Evolutionary conservation across 2,888 invertebrate species (phyloP).

Genomic region (Mantis religiosa): DNA sequence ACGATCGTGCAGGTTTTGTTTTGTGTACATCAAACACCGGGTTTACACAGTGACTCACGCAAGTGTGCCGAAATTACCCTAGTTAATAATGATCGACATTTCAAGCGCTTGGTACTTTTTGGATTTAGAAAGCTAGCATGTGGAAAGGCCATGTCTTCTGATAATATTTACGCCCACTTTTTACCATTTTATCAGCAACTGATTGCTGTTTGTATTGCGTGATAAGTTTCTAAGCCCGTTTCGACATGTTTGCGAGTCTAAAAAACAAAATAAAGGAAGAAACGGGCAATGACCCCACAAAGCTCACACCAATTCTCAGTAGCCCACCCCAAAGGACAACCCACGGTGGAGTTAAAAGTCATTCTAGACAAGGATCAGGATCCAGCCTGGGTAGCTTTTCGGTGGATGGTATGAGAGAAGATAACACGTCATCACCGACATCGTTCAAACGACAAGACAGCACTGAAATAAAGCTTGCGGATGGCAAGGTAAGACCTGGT

Average conservation of each 20-base stretch:
- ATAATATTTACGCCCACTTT: neutral
- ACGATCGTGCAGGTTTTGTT: neutral
- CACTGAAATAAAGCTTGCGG: constrained; percentile 43
- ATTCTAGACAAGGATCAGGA: constrained; percentile 46
- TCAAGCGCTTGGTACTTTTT: neutral
- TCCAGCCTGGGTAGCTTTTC: constrained; percentile 40
- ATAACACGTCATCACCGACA: constrained; percentile 48
- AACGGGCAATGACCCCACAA: constrained; percentile 73
- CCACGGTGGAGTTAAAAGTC: constrained; percentile 48
- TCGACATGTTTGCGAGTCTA: constrained; percentile 75
- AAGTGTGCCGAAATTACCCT: neutral
- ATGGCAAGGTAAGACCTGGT: constrained; percentile 39
- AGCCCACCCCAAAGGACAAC: constrained; percentile 37
- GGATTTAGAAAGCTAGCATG: neutral
- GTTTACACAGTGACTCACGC: neutral
- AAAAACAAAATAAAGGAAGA: constrained; percentile 88
- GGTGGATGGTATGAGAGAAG: constrained; percentile 40
- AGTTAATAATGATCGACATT: neutral
- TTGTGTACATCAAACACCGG: neutral
- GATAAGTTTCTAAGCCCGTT: neutral
- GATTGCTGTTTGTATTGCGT: neutral
- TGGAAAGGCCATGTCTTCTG: neutral
- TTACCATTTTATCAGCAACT: neutral
- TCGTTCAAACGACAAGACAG: constrained; percentile 46
- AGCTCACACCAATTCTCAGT: constrained; percentile 30